These are phyloP conservation scores for Loripinus fragilis DNA, from an alignment of 2,888 invertebrate genomes.

Conservation along the genomic window DNA sequence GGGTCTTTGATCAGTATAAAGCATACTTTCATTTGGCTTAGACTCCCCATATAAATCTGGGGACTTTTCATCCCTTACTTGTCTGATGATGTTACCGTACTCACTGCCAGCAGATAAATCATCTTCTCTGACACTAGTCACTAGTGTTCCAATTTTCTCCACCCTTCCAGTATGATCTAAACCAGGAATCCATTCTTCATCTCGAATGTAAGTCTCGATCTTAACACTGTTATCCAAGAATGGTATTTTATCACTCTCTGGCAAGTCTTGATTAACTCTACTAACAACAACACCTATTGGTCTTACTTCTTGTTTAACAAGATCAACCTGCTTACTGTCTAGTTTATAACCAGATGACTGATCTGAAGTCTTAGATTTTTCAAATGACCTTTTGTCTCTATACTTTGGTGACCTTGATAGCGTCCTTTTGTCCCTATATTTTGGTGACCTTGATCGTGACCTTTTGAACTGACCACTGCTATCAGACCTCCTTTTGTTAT, in stretches of 20 bases:
- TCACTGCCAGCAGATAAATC: background rate
- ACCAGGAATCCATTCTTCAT: conserved; percentile 2
- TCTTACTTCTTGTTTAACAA: background rate
- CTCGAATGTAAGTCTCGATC: background rate
- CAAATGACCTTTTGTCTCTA: background rate
- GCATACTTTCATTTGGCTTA: background rate
- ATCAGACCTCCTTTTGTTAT: background rate
- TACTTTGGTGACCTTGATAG: background rate
- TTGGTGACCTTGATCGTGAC: background rate
- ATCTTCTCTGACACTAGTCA: background rate
- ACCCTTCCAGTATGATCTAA: background rate
- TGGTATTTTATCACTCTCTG: background rate
- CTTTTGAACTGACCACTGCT: background rate
- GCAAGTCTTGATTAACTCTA: background rate
- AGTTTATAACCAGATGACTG: background rate
- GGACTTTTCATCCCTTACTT: conserved; percentile 6
- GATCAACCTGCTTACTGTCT: background rate
- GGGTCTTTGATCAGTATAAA: background rate
- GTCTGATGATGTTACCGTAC: conserved; percentile 7
- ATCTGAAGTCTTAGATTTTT: background rate
- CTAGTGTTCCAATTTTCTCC: background rate
- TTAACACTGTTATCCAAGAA: background rate
- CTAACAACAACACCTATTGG: conserved; percentile 7
- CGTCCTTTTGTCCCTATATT: too few species aligned
- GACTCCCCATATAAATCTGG: conserved; percentile 2